phyloP scores from a whole-genome alignment of 1,140 invertebrate genomes.

The Drosophila setifemur region DNA sequence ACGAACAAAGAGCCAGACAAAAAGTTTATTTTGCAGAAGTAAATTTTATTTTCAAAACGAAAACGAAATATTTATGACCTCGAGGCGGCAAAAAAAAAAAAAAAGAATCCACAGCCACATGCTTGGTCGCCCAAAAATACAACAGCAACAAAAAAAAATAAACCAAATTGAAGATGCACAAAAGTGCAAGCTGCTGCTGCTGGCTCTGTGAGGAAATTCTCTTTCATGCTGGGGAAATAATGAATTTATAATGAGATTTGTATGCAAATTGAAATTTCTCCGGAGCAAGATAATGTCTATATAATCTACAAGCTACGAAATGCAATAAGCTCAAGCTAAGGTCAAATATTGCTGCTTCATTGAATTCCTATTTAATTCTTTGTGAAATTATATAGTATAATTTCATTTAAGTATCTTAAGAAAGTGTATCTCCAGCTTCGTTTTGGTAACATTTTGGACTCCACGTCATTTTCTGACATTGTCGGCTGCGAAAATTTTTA shows the following conservation, averaged over 20 bases:
- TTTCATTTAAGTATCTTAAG: neutral
- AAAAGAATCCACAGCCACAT: conserved; percentile 15
- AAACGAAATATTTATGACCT: conserved; percentile 72
- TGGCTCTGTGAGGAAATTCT: neutral
- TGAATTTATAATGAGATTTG: neutral
- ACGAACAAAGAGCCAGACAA: conserved; percentile 15
- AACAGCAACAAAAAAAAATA: neutral
- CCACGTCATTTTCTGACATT: conserved; percentile 41
- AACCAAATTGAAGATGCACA: conserved; percentile 30
- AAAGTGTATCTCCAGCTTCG: neutral
- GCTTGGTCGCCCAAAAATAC: conserved; percentile 13
- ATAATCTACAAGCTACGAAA: neutral
- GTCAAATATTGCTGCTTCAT: too few relatives aligned
- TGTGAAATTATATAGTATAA: neutral
- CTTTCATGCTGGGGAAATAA: neutral
- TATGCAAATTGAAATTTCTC: conserved; percentile 18
- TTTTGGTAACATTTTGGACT: neutral
- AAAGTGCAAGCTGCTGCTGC: conserved; percentile 26
- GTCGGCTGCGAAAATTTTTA: conserved; percentile 53
- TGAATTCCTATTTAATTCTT: too few relatives aligned
- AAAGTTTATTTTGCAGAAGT: conserved; percentile 45
- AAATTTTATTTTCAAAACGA: conserved; percentile 46
- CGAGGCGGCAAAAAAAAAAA: conserved; percentile 57
- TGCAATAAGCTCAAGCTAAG: neutral
- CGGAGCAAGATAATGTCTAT: too few relatives aligned